These are phyloP conservation scores for Anaspis maculata DNA, from an alignment of 2,888 invertebrate genomes.

Conservation along the genomic window DNA sequence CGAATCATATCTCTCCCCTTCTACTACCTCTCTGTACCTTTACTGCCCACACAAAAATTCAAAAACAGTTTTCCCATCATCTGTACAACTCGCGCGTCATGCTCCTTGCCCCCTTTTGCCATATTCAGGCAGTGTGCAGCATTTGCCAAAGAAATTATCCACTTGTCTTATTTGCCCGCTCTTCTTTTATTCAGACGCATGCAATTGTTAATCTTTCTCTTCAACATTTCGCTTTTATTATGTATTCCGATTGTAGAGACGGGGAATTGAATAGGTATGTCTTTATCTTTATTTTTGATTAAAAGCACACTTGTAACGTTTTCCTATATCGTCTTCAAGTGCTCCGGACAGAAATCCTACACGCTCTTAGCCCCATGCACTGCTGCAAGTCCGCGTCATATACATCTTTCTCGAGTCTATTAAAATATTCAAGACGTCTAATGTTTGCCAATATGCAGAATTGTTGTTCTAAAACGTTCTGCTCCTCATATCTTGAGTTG, in stretches of 20 bases:
- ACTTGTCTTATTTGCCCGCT: slow-evolving; percentile 38
- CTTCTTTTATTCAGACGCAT: slow-evolving; percentile 30
- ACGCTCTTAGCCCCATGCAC: no score
- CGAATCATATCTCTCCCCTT: slow-evolving; percentile 32
- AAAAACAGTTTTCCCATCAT: slow-evolving; percentile 33
- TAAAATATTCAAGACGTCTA: slow-evolving; percentile 10
- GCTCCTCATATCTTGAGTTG: no score
- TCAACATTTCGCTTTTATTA: slow-evolving; percentile 29
- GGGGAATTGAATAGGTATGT: slow-evolving; percentile 32
- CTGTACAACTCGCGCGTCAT: no score
- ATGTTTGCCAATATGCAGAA: slow-evolving; percentile 6
- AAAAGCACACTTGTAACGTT: slow-evolving; percentile 19
- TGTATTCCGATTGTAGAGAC: slow-evolving; percentile 29
- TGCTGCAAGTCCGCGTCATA: slow-evolving; percentile 4
- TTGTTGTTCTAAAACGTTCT: no score
- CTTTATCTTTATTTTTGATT: slow-evolving; percentile 28
- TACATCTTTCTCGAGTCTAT: no score
- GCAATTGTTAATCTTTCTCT: slow-evolving; percentile 34
- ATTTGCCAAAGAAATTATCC: slow-evolving; percentile 39
- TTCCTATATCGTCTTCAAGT: no score
- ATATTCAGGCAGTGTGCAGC: slow-evolving; percentile 35
- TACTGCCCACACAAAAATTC: slow-evolving; percentile 30
- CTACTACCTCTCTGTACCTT: slow-evolving; percentile 6
- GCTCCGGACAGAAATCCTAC: no score
- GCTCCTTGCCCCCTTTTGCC: slow-evolving; percentile 24